Evolutionary conservation across 2,888 invertebrate species (phyloP).

Genomic region (Pristionchus mayeri): DNA sequence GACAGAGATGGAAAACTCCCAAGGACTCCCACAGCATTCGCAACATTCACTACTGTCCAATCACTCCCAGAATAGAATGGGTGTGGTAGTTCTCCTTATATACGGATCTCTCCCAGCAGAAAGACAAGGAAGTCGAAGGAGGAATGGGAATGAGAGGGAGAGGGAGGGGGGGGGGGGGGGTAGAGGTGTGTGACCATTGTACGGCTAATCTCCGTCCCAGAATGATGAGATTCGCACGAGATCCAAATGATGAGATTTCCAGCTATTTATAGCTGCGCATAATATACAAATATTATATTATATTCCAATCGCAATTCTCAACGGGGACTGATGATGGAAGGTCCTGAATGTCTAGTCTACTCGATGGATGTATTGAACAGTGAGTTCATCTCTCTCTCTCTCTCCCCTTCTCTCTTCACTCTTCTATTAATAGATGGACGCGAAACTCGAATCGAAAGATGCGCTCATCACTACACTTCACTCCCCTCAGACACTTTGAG

Average conservation of each 20-base stretch:
- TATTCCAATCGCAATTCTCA: no score
- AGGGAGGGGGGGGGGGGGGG: conserved; percentile 51
- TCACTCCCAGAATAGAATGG: conserved; percentile 14
- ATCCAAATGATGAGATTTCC: no score
- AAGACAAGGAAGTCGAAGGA: conserved; percentile 36
- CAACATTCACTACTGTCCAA: not conserved
- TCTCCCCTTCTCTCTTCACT: not conserved
- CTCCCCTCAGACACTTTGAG: not conserved
- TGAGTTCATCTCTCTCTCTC: no score
- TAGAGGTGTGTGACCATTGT: conserved; percentile 21
- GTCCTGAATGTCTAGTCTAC: no score
- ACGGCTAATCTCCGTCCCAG: no score
- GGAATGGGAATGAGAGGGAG: not conserved
- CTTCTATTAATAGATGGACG: conserved; percentile 1
- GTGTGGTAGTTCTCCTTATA: not conserved
- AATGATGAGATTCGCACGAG: no score
- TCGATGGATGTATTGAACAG: no score
- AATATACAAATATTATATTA: no score
- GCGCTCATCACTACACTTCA: not conserved
- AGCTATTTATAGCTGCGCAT: no score
- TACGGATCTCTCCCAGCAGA: not conserved
- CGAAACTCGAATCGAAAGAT: no score
- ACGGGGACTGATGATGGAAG: no score
- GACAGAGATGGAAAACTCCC: not conserved
- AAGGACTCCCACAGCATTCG: not conserved